These are phyloP conservation scores for Scolopax rusticola DNA, from an alignment of 2,797 vertebrate species.

Conservation along the genomic window DNA sequence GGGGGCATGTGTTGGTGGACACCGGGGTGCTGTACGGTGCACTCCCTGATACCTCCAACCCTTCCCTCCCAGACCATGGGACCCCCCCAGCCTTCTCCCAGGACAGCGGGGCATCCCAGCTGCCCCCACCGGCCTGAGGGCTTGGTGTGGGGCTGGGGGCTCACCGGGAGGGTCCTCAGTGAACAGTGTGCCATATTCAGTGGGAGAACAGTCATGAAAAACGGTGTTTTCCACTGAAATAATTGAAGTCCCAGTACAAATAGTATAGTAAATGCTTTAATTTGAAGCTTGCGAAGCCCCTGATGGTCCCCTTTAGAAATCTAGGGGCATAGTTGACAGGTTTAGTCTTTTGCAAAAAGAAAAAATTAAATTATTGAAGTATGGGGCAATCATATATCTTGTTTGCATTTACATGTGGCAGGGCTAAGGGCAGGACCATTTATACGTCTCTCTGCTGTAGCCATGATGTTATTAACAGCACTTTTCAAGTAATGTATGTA, in stretches of 20 bases:
- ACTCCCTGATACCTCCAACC: rapidly evolving
- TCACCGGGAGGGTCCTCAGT: rapidly evolving
- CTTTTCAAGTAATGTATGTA: background rate
- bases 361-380: background rate
- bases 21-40: rapidly evolving
- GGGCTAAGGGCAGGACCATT: background rate
- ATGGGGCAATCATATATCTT: background rate
- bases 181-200: background rate
- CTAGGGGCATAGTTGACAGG: background rate
- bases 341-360: background rate
- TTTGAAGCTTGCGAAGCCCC: background rate
- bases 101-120: background rate
- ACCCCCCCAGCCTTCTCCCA: rapidly evolving
- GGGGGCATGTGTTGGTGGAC: slow-evolving; percentile 53
- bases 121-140: rapidly evolving
- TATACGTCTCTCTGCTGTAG: background rate
- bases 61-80: background rate
- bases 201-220: background rate
- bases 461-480: background rate
- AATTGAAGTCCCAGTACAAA: background rate
- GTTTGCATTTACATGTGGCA: background rate
- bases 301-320: background rate
- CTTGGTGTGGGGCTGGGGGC: rapidly evolving
- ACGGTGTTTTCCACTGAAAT: background rate
- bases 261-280: background rate